Evolutionary conservation across 2,888 invertebrate genomes (phyloP), one percentile per base, ranked within the genome.

Genomic region (Phengaris alcon): DNA sequence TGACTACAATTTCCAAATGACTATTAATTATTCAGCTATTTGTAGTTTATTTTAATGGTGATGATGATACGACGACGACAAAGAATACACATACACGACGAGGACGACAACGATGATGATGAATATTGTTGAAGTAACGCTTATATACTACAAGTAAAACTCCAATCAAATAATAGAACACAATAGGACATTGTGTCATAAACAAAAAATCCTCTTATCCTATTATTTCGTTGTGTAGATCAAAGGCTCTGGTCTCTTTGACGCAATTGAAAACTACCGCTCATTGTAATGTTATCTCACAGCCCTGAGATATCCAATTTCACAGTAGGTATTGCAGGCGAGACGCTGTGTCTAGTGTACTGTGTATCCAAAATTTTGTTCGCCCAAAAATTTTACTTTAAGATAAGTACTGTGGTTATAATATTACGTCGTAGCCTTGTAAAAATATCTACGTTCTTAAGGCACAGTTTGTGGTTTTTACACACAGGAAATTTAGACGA

Each of bases 221-320:
- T 64, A 64, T 52, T 52, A 52, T 52, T 52, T 52, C 12, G 52
- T 44, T 64, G 10, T 59, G 22, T 35, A 64, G 35, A 35, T 64
- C 64, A 64, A 64, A 64, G 64, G 35, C 35, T 6, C 10, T 22
- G 22, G 59, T 64, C 59, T 35, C 35, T 64, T 64, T 64, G 64
- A 64, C 35, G 35, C 52, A 12, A 64, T 64, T 64, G 64, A 64
- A 59, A 64, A 64, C 64, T 64, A 44, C 64, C 35, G 35, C 64
- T 35, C 64, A 64, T 64, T 64, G 64, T 59, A n/a, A 22, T 64
- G 64, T 64, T 35, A 35, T 64, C 35, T 64, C 22, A 10, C 13
- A 64, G 64, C 35, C 64, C 64, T 35, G 12, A 35, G 3, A 59
- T 59, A 59, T 59, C 22, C 59, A 22, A 59, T 59, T 59, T 59